Percentiles rank a stretch among this genome's conserved stretches.
phyloP scores from a whole-genome alignment of 2,797 vertebrate genomes.

The Rhynchonycteris naso region DNA sequence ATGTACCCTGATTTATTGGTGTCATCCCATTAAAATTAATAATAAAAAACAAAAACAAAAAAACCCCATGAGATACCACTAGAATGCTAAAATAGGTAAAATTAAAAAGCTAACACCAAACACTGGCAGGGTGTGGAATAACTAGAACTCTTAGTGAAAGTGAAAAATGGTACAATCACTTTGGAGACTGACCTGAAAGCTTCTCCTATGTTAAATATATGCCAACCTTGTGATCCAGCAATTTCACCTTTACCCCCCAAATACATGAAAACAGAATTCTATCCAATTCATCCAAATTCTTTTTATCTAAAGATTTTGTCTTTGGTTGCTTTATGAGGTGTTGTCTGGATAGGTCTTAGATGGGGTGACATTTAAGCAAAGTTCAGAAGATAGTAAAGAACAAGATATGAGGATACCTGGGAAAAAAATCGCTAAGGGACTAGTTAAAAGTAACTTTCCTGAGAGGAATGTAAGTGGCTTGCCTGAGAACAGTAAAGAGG shows the following conservation, averaged over 20 bases:
- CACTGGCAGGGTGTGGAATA: neutral
- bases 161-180: neutral
- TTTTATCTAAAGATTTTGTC: neutral
- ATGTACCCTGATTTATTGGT: too few species aligned
- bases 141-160: neutral
- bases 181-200: neutral
- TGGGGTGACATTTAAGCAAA: neutral
- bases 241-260: neutral
- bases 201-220: neutral
- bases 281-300: neutral
- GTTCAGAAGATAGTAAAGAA: neutral
- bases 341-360: neutral
- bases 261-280: neutral
- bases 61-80: neutral
- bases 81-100: neutral
- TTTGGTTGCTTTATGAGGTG: neutral
- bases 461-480: neutral
- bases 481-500: neutral
- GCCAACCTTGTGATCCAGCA: neutral
- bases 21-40: too few species aligned
- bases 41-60: too few species aligned
- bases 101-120: neutral
- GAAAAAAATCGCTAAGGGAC: neutral
- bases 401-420: neutral
- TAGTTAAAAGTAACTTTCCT: neutral